Evolutionary conservation across 92 coral and sea anemone species (phyloP), one percentile per base, ranked within the genome.

Genomic region (Bergia sp.): DNA sequence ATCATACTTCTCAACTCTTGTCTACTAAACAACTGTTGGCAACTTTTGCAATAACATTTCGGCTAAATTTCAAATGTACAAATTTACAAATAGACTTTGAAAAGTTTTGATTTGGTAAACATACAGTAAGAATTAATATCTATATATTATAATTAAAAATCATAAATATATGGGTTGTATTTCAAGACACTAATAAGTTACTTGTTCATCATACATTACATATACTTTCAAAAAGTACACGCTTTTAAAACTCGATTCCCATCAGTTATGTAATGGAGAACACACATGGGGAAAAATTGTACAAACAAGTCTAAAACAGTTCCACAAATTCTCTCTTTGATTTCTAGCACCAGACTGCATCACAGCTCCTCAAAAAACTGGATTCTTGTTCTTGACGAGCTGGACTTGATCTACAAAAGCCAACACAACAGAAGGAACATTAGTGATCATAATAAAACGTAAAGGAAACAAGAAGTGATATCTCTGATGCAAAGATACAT

Each of bases 281-380:
- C 58, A 53, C 16, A 53, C 16, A 53, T 11, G 58, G 58, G 18
- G 40, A n/a, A 15, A 72, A 72, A 67, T 5, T 67, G 37, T 67
- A 12, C 37, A 67, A 5, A 1, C 11, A 9, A 2, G 37, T 67
- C 12, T 10, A 67, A 23, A 65, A 65, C 3, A 65, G 7, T 67
- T 21, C 29, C 5, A 4, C 3, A 7, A 5, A 65, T 23, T 23
- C 58, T 8, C 10, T 23, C 58, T 8, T 8, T 10, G 13, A 15
- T 15, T 1, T 21, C 81, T 77, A 77, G 36, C 81, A 77, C 83
- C 83, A 79, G 61, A 49, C 5, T 7, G 55, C 83, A 43, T 92
- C 93, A 95, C 76, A 95, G 82, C 81, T 93, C 95, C 89, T 95
- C 98, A 80, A 95, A 95, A 86, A 95, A 95, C 79, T 95, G 94